These are phyloP conservation scores for Synanceia verrucosa DNA, from an alignment of 2,797 vertebrate genomes.

Conservation along the genomic window DNA sequence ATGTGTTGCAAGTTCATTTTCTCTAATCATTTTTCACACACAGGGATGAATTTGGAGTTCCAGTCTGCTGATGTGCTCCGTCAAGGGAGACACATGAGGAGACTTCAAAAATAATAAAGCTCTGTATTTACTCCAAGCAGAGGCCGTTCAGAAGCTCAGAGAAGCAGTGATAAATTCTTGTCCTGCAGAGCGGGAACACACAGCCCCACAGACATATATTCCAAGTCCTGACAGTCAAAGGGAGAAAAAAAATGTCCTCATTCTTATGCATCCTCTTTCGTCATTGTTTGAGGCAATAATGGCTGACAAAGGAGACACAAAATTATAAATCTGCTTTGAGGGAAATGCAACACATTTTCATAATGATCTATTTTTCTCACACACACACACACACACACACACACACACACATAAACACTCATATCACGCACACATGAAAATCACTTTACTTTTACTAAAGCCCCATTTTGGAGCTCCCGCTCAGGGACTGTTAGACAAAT, in stretches of 20 bases:
- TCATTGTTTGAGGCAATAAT: conserved; percentile 64
- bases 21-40: conserved; percentile 59
- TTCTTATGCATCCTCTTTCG: conserved; percentile 47
- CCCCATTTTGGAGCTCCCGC: conserved; percentile 57
- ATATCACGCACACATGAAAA: conserved; percentile 23
- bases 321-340: conserved; percentile 71
- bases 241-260: background rate
- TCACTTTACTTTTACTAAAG: conserved; percentile 53
- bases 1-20: conserved; percentile 54
- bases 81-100: conserved; percentile 48
- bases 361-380: conserved; percentile 66
- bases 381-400: conserved; percentile 10
- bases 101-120: conserved; percentile 40
- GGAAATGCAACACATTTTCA: conserved; percentile 69
- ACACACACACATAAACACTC: conserved; percentile 6
- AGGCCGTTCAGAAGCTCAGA: conserved; percentile 21
- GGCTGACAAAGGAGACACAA: conserved; percentile 45
- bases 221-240: conserved; percentile 44
- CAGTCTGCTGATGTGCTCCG: conserved; percentile 41
- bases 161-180: conserved; percentile 35
- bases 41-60: conserved; percentile 44
- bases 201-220: conserved; percentile 33
- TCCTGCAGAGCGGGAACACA: conserved; percentile 13
- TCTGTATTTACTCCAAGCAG: conserved; percentile 43
- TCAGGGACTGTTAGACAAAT: conserved; percentile 63